phyloP scores from a whole-genome alignment of 2,797 vertebrate species.

The Cynodonichthys magdalenae region DNA sequence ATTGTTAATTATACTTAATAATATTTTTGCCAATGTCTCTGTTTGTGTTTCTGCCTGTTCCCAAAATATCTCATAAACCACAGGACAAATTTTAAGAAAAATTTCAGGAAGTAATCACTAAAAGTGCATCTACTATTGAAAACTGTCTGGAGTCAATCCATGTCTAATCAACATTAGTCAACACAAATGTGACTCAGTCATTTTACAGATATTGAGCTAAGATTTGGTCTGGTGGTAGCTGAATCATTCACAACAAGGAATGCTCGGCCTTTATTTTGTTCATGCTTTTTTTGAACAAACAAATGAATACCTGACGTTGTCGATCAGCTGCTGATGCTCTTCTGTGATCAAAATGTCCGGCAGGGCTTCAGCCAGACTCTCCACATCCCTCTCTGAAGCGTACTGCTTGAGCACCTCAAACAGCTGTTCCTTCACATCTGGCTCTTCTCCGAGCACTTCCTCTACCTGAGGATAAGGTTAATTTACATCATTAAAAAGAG shows the following conservation, averaged over 20 bases:
- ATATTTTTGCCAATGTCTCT: no score
- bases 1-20: no score
- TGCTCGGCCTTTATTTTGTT: neutral
- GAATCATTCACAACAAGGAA: neutral
- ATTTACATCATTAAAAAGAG: neutral
- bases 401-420: conserved; percentile 91
- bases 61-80: no score
- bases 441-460: conserved; percentile 88
- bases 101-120: no score
- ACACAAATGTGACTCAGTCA: no score
- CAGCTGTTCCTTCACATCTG: conserved; percentile 89
- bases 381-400: conserved; percentile 89
- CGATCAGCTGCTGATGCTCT: conserved; percentile 87
- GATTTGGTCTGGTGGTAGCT: no score
- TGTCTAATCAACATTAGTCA: no score
- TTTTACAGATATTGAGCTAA: no score
- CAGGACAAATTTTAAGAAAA: no score
- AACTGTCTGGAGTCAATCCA: no score
- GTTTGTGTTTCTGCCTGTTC: no score
- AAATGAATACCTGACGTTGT: conserved; percentile 90
- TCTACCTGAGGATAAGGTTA: conserved; percentile 83
- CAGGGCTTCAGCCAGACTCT: conserved; percentile 87
- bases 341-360: conserved; percentile 86
- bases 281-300: conserved; percentile 1
- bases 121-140: no score